Evolutionary conservation across 2,888 invertebrate species (phyloP).

Genomic region (Cryptocephalus moraei): DNA sequence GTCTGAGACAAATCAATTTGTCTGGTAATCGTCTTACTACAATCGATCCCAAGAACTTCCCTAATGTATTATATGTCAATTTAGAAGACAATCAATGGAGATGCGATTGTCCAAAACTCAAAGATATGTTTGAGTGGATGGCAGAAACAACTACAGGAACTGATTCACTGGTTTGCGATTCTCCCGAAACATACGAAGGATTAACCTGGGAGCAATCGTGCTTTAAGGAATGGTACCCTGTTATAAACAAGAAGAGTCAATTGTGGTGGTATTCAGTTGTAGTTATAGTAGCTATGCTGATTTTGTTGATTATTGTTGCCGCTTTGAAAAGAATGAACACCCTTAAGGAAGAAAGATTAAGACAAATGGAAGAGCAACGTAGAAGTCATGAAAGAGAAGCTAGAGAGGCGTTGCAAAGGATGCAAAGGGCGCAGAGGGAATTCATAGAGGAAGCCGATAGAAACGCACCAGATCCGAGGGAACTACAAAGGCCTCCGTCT

Average conservation of each 20-base stretch:
- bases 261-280: slow-evolving; percentile 51
- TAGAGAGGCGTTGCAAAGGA: slow-evolving; percentile 41
- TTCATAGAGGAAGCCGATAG: slow-evolving; percentile 31
- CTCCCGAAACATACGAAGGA: slow-evolving; percentile 51
- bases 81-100: slow-evolving; percentile 68
- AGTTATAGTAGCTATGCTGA: slow-evolving; percentile 43
- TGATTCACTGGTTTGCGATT: slow-evolving; percentile 50
- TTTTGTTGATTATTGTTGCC: slow-evolving; percentile 45
- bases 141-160: slow-evolving; percentile 41
- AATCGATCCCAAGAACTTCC: slow-evolving; percentile 49
- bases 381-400: slow-evolving; percentile 44
- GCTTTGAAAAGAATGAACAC: slow-evolving; percentile 47
- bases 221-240: slow-evolving; percentile 46
- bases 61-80: slow-evolving; percentile 43
- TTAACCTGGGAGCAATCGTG: slow-evolving; percentile 62
- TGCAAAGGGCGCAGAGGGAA: slow-evolving; percentile 40
- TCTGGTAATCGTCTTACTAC: slow-evolving; percentile 61
- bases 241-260: slow-evolving; percentile 23
- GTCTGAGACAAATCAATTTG: slow-evolving; percentile 51
- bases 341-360: slow-evolving; percentile 39
- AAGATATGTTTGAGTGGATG: slow-evolving; percentile 51
- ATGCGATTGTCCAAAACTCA: slow-evolving; percentile 58
- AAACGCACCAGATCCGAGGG: slow-evolving; percentile 59
- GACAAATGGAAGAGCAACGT: slow-evolving; percentile 40
- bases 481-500: slow-evolving; percentile 59